Evolutionary conservation across 2,797 vertebrate genomes (phyloP).

Genomic region (Parauchenoglanis punctatus): DNA sequence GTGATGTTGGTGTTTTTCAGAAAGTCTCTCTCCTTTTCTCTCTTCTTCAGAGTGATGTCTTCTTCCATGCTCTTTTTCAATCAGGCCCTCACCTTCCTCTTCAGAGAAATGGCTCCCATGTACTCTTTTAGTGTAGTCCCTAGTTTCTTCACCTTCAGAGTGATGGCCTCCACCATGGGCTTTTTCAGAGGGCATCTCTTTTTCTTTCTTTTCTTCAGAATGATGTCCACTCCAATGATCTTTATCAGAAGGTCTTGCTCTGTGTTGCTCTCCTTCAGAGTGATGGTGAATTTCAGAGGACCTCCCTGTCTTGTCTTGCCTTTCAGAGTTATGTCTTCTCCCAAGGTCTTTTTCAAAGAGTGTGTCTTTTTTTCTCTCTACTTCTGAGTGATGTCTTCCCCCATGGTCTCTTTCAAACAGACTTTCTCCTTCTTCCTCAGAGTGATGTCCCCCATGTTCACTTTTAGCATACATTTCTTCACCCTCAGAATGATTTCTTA

Average conservation of each 20-base stretch:
- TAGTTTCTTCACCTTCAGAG: not conserved
- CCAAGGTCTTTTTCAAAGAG: not conserved
- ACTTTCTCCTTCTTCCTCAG: slow-evolving; percentile 9
- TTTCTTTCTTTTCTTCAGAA: slow-evolving; percentile 22
- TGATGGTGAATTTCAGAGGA: not conserved
- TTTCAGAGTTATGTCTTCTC: slow-evolving; percentile 15
- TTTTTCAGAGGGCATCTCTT: not conserved
- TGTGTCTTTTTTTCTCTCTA: not conserved
- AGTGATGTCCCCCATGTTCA: no score
- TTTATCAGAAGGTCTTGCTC: not conserved
- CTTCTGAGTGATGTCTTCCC: slow-evolving; percentile 8
- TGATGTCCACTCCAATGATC: not conserved
- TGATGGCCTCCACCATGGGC: not conserved
- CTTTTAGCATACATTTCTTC: not conserved
- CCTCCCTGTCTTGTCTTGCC: not conserved
- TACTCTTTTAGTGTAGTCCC: not conserved
- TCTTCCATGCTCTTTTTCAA: not conserved
- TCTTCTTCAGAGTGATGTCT: not conserved
- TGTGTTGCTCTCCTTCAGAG: not conserved
- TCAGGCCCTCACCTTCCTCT: not conserved
- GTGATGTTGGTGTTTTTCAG: not conserved
- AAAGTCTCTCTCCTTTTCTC: not conserved
- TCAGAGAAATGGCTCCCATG: not conserved
- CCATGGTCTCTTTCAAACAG: not conserved
- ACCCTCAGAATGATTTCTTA: no score